Conservation (phyloP, 2,113 vertebrate genomes). For the Acinonyx jubatus region DNA sequence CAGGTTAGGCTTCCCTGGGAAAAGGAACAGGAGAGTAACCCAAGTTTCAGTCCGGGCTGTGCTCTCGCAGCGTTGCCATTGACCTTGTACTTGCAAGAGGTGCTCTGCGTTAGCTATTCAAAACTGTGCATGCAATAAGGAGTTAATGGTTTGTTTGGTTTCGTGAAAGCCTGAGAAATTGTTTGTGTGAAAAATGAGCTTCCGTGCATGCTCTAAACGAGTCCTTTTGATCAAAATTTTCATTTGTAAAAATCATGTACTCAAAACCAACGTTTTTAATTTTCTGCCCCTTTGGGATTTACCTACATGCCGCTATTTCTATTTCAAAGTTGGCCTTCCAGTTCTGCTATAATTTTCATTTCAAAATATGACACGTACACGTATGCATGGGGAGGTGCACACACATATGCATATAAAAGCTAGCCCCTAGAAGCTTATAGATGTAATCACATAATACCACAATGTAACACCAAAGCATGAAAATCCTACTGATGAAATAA, state of each 20-base stretch:
- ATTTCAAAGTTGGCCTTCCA: slow-evolving; percentile 48
- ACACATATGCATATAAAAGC: background rate
- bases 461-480: slow-evolving; percentile 69
- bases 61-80: background rate
- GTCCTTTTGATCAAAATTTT: background rate
- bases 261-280: slow-evolving; percentile 1
- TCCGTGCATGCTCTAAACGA: background rate
- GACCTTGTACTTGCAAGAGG: background rate
- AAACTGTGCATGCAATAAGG: slow-evolving; percentile 35
- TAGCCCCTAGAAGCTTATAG: slow-evolving; percentile 36
- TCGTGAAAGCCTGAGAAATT: slow-evolving; percentile 43
- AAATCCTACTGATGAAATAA: slow-evolving; percentile 72
- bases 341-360: slow-evolving; percentile 52
- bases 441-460: slow-evolving; percentile 54
- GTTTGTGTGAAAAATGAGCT: slow-evolving; percentile 58
- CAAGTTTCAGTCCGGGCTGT: background rate
- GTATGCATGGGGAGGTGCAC: background rate
- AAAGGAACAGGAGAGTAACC: background rate
- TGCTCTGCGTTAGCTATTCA: background rate
- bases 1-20: background rate
- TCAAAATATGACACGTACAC: slow-evolving; percentile 46
- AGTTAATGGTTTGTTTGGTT: slow-evolving; percentile 62
- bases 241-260: slow-evolving; percentile 13
- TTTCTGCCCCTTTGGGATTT: background rate
- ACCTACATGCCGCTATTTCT: slow-evolving; percentile 2